Base-by-base conservation (phyloP, 2,888 invertebrate genomes). In the Stenodera caucasica region DNA sequence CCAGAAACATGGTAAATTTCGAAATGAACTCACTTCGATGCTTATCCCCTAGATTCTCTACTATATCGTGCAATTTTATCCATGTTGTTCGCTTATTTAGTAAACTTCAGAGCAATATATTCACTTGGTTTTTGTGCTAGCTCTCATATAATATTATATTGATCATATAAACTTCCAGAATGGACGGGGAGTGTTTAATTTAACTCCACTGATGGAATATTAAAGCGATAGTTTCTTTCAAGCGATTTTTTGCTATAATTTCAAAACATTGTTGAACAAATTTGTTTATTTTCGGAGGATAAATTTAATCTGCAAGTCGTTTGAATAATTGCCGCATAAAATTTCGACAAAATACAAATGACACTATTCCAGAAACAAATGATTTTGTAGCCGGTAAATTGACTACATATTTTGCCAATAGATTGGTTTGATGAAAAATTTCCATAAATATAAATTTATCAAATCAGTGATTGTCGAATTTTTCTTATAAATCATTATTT, bases 331-430 rank as follows among this genome's bases (percentile, higher is more conserved):
- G 57, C 54, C 40, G 54, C 54, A 54, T 61, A 61, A 57, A 60
- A 55, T 56, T 54, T 53, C 53, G 61, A 61, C 61, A 61, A 61
- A 61, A 54, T 57, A 57, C 61, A 61, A 61, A 61, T 61, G 54
- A 51, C 53, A 61, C 61, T 53, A 61, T 61, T 57, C 57, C 4
- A 32, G 26, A 57, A 51, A 61, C 57, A 57, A 61, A 61, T 61
- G 61, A 54, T 61, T 61, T 61, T 61, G 37, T 61, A 60, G 56
- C 35, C 50, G 60, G 26, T 57, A 60, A 56, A 60, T 56, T 45
- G 60, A 53, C 60, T 53, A 50, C 53, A 60, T 60, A 53, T 60
- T 60, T 60, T 53, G 53, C 57, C 61, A 57, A 57, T 61, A 57
- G 14, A 53, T 53, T 60, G 35, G 57, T 45, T 54, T 37, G 40